Conservation (phyloP, 2,888 invertebrate genomes). For the Pelosia muscerda region DNA sequence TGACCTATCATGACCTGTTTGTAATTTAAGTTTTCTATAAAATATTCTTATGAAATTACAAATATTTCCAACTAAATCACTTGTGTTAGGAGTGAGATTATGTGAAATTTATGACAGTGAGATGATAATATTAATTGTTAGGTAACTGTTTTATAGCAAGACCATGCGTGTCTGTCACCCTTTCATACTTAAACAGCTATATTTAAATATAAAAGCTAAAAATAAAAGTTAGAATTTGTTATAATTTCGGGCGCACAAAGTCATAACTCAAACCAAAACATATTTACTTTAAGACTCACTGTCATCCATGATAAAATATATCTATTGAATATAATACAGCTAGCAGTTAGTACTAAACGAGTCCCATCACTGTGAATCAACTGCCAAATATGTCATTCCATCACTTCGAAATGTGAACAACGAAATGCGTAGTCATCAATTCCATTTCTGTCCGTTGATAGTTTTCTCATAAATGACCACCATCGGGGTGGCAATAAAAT, state of each 20-base stretch:
- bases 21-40: no score
- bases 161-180: background rate
- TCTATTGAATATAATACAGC: background rate
- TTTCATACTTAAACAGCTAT: no score
- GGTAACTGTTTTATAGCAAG: no score
- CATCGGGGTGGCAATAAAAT: slow-evolving; percentile 81
- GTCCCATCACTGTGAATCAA: slow-evolving; percentile 49
- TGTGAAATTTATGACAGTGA: no score
- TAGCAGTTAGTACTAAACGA: slow-evolving; percentile 29
- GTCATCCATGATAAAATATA: background rate
- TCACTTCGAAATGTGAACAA: slow-evolving; percentile 64
- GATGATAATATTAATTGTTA: background rate
- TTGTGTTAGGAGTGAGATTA: no score
- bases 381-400: slow-evolving; percentile 60
- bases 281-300: no score
- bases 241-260: no score
- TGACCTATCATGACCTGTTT: background rate
- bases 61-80: no score
- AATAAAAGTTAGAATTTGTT: no score
- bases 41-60: no score
- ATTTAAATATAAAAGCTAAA: no score
- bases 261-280: no score
- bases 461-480: slow-evolving; percentile 85
- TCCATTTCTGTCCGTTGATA: slow-evolving; percentile 73
- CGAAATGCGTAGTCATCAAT: slow-evolving; percentile 79